Conservation (phyloP, 2,888 invertebrate species). For the Platycheirus albimanus region DNA sequence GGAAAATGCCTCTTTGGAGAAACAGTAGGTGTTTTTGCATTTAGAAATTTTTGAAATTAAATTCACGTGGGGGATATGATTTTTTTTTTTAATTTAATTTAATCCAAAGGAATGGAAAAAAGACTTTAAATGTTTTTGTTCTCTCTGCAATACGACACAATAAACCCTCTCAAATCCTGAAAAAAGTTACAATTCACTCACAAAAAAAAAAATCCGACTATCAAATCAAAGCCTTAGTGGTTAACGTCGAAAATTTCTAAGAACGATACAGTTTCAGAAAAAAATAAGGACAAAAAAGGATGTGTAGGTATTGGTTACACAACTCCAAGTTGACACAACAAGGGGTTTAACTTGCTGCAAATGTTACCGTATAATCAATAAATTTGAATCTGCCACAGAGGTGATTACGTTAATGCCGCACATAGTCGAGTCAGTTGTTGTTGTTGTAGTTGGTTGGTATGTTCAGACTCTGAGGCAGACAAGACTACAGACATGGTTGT, state of each 20-base stretch:
- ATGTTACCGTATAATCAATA: constrained; percentile 22
- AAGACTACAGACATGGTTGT: too few relatives aligned
- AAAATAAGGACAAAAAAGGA: neutral
- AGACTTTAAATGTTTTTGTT: constrained; percentile 4
- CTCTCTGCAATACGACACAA: neutral
- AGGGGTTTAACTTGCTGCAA: neutral
- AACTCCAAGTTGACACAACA: constrained; percentile 17
- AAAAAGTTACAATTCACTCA: too few relatives aligned
- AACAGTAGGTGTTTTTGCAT: neutral
- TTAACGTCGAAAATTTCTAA: constrained; percentile 5
- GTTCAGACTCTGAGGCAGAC: constrained; percentile 8
- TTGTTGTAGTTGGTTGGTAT: too few relatives aligned
- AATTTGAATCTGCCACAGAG: constrained; percentile 38
- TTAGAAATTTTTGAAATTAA: constrained; percentile 19
- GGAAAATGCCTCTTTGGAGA: constrained; percentile 6
- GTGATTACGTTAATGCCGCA: constrained; percentile 48
- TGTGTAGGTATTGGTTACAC: neutral
- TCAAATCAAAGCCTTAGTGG: constrained; percentile 27
- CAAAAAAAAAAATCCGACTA: neutral
- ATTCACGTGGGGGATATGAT: neutral
- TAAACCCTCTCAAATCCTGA: constrained; percentile 4
- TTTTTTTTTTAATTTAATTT: neutral
- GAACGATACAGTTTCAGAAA: constrained; percentile 2
- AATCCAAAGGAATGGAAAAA: neutral
- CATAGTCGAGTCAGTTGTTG: constrained; percentile 12